Percentiles rank a stretch among this genome's conserved stretches.
phyloP scores from a whole-genome alignment of 2,888 invertebrate genomes.

The Xestia xanthographa region DNA sequence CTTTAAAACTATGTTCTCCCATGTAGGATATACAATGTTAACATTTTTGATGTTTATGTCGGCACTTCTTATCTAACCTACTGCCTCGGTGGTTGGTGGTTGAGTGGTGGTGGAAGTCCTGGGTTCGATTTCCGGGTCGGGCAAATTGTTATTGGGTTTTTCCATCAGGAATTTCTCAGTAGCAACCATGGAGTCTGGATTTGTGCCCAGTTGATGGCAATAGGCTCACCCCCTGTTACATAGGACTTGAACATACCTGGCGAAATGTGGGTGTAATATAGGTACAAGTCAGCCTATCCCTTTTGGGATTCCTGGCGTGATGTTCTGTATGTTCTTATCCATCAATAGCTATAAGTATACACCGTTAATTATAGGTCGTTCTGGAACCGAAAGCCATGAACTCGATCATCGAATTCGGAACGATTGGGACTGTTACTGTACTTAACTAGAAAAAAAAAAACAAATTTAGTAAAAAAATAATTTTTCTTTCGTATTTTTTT shows the following conservation, averaged over 20 bases:
- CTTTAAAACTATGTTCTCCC: constrained; percentile 10
- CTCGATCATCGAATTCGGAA: no score
- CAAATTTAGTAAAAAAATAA: no score
- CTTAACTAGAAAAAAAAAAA: no score
- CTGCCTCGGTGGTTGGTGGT: background rate
- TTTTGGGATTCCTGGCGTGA: background rate
- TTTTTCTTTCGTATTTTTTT: no score
- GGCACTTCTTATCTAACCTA: background rate
- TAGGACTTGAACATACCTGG: background rate
- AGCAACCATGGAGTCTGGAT: background rate
- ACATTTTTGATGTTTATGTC: background rate
- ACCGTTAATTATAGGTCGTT: no score
- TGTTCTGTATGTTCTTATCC: background rate
- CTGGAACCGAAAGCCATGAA: no score
- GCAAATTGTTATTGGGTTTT: background rate
- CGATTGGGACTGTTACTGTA: no score
- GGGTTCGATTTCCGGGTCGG: background rate
- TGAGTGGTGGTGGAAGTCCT: no score
- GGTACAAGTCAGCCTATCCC: background rate
- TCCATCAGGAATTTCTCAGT: background rate
- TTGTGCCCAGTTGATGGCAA: background rate
- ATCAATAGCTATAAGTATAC: background rate
- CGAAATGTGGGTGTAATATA: background rate
- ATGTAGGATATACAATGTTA: background rate
- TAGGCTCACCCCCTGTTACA: background rate